Conservation (phyloP, 2,113 vertebrate genomes). For the Chloropsis cyanopogon region DNA sequence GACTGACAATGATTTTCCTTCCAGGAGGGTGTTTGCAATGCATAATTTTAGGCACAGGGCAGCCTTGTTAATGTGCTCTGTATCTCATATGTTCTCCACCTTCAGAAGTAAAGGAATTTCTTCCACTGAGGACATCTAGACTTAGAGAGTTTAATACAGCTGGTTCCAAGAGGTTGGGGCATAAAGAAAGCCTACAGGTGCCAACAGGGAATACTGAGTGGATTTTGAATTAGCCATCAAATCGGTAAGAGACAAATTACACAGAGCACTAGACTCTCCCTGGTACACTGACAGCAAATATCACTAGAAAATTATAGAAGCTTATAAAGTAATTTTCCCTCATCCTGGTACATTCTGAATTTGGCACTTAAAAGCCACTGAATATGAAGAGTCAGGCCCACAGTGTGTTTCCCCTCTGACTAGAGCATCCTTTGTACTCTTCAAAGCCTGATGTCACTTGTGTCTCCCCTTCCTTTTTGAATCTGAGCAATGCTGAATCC, state of each 20-base stretch:
- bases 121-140: not conserved
- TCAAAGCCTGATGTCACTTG: not conserved
- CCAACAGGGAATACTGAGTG: fast-evolving
- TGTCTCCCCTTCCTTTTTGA: not conserved
- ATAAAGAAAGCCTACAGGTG: not conserved
- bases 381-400: not conserved
- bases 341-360: not conserved
- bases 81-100: not conserved
- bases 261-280: not conserved
- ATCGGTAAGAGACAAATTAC: not conserved
- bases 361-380: not conserved
- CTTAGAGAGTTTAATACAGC: not conserved
- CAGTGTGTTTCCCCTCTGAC: not conserved
- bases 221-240: not conserved
- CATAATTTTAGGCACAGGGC: not conserved
- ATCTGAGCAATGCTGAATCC: not conserved
- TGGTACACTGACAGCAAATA: not conserved
- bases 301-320: not conserved
- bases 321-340: not conserved
- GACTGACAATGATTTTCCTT: not conserved
- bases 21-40: not conserved
- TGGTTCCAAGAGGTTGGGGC: not conserved
- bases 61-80: not conserved
- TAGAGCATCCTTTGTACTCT: not conserved
- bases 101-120: not conserved